Evolutionary conservation across 2,888 invertebrate species (phyloP), one percentile per base, ranked within the genome.

Genomic region (Drosophila niveifrons): DNA sequence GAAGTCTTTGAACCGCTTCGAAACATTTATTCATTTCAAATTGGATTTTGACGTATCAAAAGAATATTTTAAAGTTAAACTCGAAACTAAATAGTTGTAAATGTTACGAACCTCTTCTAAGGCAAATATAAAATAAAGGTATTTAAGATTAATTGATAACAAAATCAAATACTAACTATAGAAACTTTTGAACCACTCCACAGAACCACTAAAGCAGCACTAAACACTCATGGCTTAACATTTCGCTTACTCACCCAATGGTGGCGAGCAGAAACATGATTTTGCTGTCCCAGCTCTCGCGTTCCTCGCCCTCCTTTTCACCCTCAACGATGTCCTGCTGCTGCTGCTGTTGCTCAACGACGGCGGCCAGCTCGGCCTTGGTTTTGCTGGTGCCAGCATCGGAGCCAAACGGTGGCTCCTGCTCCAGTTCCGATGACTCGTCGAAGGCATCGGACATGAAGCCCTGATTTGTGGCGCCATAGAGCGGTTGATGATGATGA

Each of bases 241-340:
- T 23, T 23, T 23, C 23, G 23, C 23, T 4, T 31, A 73, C 81
- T 76, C 72, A 92, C 62, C 97, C 97, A 43, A 98, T 96, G n/a
- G 98, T 98, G 0, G 98, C 98, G 79, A 98, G 92, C 15, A 98
- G 94, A 91, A 98, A 98, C 53, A 98, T 98, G 64, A 98, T 93
- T 92, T 98, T 98, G 92, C 96, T 97, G 92, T 98, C 98, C 98
- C 98, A 98, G 50, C 97, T 97, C 92, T 98, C 98, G 46, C 98
- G 93, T 81, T 96, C 97, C 41, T 94, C 95, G 2, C 91, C 90
- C 78, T 95, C 96, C 8, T 94, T 95, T 17, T 95, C 96, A 90
- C 95, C 96, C 2, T 95, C 95, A 72, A 95, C 95, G 73, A 95
- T 94, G 57, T 92, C 92, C 66, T 89, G 90, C 56, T 78, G 75